Conservation (phyloP, 2,797 vertebrate species). For the Argyrosomus regius region DNA sequence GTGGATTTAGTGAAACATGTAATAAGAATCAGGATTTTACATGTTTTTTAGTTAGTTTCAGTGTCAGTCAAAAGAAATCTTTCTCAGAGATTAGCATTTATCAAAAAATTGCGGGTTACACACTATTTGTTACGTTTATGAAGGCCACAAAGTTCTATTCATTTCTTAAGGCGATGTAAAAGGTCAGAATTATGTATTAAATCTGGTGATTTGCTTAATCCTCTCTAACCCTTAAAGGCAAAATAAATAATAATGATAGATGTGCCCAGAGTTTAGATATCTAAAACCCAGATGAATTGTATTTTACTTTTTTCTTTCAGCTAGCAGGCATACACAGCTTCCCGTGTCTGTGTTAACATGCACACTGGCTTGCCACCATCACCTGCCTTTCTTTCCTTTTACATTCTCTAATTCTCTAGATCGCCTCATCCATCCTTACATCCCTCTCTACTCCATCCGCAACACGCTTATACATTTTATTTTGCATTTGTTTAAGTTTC, state of each 20-base stretch:
- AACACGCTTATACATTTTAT: constrained; percentile 60
- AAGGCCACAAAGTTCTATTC: constrained; percentile 2
- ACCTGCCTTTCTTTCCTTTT: constrained; percentile 57
- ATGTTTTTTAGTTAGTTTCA: constrained; percentile 3
- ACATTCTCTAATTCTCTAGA: constrained; percentile 49
- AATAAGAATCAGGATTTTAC: constrained; percentile 10
- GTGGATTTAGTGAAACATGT: background rate
- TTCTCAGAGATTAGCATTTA: constrained; percentile 1
- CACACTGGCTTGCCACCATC: constrained; percentile 81
- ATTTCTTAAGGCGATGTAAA: constrained; percentile 18
- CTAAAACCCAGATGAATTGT: background rate
- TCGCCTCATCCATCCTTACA: constrained; percentile 37
- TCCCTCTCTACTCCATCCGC: constrained; percentile 25
- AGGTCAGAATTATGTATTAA: constrained; percentile 14
- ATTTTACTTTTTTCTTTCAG: background rate
- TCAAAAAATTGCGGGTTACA: constrained; percentile 5
- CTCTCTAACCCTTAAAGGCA: constrained; percentile 8
- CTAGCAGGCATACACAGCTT: constrained; percentile 37
- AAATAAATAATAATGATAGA: constrained; percentile 3
- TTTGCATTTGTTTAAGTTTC: constrained; percentile 31
- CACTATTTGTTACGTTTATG: background rate
- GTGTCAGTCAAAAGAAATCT: constrained; percentile 7
- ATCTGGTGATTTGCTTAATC: constrained; percentile 22
- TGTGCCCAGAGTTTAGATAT: constrained; percentile 3
- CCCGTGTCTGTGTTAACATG: constrained; percentile 62